Evolutionary conservation across 2,888 invertebrate genomes (phyloP).

Genomic region (Theretra japonica): DNA sequence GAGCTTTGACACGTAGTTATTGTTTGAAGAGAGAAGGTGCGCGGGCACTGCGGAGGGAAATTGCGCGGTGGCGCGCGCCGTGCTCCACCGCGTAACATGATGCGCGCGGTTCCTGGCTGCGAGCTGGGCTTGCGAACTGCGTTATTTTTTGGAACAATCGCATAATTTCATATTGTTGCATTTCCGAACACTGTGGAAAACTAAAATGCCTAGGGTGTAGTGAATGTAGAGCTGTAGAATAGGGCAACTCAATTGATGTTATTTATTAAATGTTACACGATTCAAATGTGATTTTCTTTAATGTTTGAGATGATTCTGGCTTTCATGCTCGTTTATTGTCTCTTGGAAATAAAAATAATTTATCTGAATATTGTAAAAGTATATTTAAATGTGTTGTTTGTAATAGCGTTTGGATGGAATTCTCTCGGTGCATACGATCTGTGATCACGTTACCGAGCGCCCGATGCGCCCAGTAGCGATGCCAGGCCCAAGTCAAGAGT

Average conservation of each 20-base stretch:
- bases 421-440: constrained; percentile 39
- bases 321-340: too few relatives aligned
- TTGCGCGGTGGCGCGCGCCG: constrained; percentile 76
- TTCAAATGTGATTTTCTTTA: too few relatives aligned
- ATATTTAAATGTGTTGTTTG: background rate
- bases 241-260: too few relatives aligned
- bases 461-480: constrained; percentile 72
- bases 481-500: constrained; percentile 61
- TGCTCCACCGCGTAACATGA: constrained; percentile 71
- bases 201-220: too few relatives aligned
- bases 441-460: constrained; percentile 61
- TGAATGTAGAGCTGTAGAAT: too few relatives aligned
- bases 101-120: constrained; percentile 41
- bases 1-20: background rate
- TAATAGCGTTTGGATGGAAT: constrained; percentile 17
- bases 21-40: constrained; percentile 35
- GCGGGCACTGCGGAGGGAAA: constrained; percentile 58
- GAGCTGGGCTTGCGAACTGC: background rate
- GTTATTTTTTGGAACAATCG: background rate
- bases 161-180: background rate
- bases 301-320: too few relatives aligned
- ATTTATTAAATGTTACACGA: too few relatives aligned
- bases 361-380: too few relatives aligned
- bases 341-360: too few relatives aligned
- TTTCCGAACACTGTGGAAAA: background rate